Evolutionary conservation across 2,113 vertebrate genomes (phyloP).

Genomic region (Typhlomys cinereus): DNA sequence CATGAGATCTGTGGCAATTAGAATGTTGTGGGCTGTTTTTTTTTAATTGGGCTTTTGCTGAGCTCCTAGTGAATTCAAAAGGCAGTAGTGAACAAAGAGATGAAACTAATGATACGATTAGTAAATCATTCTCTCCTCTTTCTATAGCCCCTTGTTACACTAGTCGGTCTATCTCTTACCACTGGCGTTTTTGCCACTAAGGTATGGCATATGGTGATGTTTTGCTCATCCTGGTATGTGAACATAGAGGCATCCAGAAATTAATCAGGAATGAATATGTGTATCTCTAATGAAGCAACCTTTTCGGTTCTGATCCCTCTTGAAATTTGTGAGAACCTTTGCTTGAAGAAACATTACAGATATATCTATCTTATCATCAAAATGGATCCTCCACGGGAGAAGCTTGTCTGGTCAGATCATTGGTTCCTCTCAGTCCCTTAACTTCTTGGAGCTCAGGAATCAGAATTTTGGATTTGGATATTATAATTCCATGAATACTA

Average conservation of each 20-base stretch:
- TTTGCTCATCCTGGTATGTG: not conserved
- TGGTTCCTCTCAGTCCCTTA: not conserved
- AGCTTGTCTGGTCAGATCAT: not conserved
- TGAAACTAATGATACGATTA: not conserved
- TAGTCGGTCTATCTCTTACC: not conserved
- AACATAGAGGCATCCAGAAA: not conserved
- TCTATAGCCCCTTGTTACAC: not conserved
- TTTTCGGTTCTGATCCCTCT: not conserved
- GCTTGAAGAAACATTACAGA: not conserved
- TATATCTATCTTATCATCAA: not conserved
- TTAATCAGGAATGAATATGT: not conserved
- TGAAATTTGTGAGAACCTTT: not conserved
- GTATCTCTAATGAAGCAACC: not conserved
- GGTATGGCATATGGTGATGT: not conserved
- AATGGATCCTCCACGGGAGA: not conserved
- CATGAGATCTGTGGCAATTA: slow-evolving; percentile 59
- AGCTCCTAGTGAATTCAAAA: slow-evolving; percentile 36
- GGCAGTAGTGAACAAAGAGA: not conserved
- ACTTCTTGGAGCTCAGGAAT: not conserved
- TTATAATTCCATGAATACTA: not conserved
- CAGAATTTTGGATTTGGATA: not conserved
- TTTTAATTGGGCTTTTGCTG: slow-evolving; percentile 46
- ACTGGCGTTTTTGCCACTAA: not conserved
- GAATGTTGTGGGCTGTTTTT: slow-evolving; percentile 66
- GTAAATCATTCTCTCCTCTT: not conserved